phyloP scores from a whole-genome alignment of 2,797 vertebrate species.

The Tadarida brasiliensis region DNA sequence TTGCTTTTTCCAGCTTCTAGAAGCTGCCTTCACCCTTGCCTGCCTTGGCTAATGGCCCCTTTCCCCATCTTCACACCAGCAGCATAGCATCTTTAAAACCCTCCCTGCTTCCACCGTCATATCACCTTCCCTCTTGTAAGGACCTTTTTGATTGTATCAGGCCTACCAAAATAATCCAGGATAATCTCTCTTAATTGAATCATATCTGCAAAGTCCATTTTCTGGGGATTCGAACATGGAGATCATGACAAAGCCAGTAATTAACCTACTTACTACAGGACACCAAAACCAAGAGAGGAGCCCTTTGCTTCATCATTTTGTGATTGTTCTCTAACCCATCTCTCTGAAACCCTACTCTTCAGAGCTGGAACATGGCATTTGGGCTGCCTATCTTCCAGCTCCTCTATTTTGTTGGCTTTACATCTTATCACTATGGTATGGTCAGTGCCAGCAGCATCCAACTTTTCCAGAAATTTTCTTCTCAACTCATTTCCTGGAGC shows the following conservation, averaged over 20 bases:
- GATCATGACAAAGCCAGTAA: background rate
- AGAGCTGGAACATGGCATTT: background rate
- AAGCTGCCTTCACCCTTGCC: background rate
- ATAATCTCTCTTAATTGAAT: background rate
- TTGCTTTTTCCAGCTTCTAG: background rate
- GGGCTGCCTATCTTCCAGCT: background rate
- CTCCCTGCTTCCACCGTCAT: background rate
- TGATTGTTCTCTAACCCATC: background rate
- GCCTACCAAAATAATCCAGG: background rate
- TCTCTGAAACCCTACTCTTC: background rate
- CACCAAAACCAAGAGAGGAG: background rate
- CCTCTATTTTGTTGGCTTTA: background rate
- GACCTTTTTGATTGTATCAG: background rate
- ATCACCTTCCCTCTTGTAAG: background rate
- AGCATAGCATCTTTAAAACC: background rate
- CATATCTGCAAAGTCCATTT: background rate
- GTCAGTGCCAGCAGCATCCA: background rate
- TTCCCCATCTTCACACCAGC: background rate
- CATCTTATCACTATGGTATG: too few relatives aligned
- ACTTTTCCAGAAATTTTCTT: background rate
- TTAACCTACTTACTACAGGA: background rate
- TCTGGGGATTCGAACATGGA: background rate
- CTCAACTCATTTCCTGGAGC: background rate
- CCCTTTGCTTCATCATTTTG: background rate
- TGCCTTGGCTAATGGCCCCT: background rate